phyloP scores from a whole-genome alignment of 2,797 vertebrate species.

The Clarias platycephalus region DNA sequence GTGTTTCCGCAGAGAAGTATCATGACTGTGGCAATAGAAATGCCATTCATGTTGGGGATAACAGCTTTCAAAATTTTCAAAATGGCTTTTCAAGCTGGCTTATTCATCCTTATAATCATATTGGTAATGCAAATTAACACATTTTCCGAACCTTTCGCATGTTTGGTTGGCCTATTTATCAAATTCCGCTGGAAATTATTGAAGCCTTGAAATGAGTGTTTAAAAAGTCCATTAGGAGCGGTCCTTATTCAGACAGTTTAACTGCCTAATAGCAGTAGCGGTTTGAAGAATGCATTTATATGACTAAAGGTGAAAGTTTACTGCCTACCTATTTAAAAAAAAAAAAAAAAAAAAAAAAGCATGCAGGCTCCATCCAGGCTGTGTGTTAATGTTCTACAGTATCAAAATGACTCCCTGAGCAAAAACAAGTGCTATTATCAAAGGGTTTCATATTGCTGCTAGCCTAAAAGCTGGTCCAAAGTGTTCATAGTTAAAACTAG shows the following conservation, averaged over 20 bases:
- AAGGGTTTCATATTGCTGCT: neutral
- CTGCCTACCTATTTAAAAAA: neutral
- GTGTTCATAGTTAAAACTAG: neutral
- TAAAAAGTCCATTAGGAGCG: conserved; percentile 23
- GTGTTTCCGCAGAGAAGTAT: neutral
- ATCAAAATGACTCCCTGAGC: neutral
- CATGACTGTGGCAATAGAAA: conserved; percentile 18
- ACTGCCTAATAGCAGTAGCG: neutral
- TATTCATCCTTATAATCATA: conserved; percentile 26
- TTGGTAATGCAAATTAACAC: conserved; percentile 16
- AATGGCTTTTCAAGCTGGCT: conserved; percentile 18
- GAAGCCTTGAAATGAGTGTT: neutral
- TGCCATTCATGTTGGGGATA: conserved; percentile 10
- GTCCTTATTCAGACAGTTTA: conserved; percentile 28
- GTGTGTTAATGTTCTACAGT: neutral
- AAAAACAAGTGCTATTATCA: neutral
- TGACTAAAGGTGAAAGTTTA: conserved; percentile 19
- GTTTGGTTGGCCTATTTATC: neutral
- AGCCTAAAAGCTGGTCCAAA: neutral
- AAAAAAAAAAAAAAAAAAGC: too few relatives aligned
- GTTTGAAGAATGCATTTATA: conserved; percentile 16
- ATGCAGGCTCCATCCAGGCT: neutral
- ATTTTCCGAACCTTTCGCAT: conserved; percentile 14
- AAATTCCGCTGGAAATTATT: conserved; percentile 16
- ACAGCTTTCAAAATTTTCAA: conserved; percentile 13